Percentiles rank a stretch among this genome's conserved stretches.
phyloP scores from a whole-genome alignment of 2,797 vertebrate species.

The Falco berigora region DNA sequence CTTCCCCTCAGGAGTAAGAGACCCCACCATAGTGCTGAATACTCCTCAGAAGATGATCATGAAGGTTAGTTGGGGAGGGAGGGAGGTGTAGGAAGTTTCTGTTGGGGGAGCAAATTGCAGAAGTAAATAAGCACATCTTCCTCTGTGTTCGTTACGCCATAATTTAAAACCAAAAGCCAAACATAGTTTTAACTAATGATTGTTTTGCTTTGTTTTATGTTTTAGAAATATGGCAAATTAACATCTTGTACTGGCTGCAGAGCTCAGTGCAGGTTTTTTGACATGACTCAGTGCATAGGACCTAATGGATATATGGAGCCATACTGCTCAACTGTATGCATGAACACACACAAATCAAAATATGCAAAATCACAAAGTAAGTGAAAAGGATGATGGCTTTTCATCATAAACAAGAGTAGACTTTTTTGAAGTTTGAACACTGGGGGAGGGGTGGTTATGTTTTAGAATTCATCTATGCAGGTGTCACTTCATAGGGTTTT shows the following conservation, averaged over 20 bases:
- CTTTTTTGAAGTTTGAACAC: neutral
- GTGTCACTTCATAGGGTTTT: neutral
- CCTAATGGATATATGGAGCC: constrained; percentile 87
- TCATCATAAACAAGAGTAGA: constrained; percentile 14
- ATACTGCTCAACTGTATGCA: constrained; percentile 93
- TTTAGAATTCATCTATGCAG: neutral
- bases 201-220: constrained; percentile 68
- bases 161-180: constrained; percentile 1
- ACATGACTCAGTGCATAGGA: constrained; percentile 92
- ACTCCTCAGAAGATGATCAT: neutral
- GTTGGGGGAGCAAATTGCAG: neutral
- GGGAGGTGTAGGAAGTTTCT: neutral
- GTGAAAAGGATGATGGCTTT: constrained; percentile 63
- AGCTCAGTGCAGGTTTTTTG: constrained; percentile 90
- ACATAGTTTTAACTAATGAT: constrained; percentile 49
- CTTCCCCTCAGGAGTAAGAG: neutral
- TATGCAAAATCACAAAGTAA: constrained; percentile 78
- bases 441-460: neutral
- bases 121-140: neutral
- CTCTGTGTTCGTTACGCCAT: neutral
- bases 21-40: neutral
- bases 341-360: constrained; percentile 91
- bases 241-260: constrained; percentile 90
- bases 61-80: neutral
- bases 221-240: constrained; percentile 91